Evolutionary conservation across 2,113 vertebrate species (phyloP).

Genomic region (Nycticryphes semicollaris): DNA sequence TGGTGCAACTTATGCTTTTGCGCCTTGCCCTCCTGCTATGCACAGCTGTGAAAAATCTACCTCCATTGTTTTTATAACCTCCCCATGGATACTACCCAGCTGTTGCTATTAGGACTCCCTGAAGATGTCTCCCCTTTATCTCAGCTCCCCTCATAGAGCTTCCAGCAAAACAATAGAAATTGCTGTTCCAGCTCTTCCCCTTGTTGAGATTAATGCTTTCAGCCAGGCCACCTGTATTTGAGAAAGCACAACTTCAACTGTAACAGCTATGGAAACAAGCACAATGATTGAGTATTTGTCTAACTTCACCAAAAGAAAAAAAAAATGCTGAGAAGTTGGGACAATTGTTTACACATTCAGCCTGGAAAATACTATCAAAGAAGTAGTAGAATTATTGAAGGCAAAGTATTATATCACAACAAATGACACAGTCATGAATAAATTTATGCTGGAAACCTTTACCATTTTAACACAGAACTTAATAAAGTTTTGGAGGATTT

Average conservation of each 20-base stretch:
- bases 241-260: not conserved
- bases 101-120: not conserved
- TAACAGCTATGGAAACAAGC: not conserved
- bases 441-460: not conserved
- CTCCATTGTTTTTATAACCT: not conserved
- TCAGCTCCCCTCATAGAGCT: not conserved
- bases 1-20: not conserved
- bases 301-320: not conserved
- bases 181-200: not conserved
- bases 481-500: not conserved
- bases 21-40: not conserved
- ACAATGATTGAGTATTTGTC: not conserved
- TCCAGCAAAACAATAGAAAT: not conserved
- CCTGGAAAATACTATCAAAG: not conserved
- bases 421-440: not conserved
- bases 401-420: not conserved
- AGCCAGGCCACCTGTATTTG: not conserved
- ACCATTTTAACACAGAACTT: not conserved
- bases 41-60: not conserved
- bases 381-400: not conserved
- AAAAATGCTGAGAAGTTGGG: not conserved
- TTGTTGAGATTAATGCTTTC: not conserved
- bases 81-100: not conserved
- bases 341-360: not conserved
- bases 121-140: not conserved